phyloP scores from a whole-genome alignment of 2,797 vertebrate species.

The Phalanger gymnotis region DNA sequence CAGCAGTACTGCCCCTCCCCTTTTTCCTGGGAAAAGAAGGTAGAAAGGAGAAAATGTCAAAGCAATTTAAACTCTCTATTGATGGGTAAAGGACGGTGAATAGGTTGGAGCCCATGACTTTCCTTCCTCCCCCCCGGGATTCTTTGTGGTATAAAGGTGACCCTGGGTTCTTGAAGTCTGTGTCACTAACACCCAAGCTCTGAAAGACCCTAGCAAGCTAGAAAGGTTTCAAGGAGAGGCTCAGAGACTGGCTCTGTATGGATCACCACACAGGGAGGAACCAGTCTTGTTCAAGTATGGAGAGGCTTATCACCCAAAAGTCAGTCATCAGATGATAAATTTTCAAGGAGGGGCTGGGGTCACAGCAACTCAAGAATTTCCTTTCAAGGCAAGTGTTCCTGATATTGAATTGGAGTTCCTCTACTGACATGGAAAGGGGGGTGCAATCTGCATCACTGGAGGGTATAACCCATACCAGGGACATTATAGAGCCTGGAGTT shows the following conservation, averaged over 20 bases:
- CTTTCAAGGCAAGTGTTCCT: not conserved
- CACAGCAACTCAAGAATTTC: not conserved
- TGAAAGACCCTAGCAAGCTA: not conserved
- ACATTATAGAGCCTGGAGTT: not conserved
- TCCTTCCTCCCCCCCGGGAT: not conserved
- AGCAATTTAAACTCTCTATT: constrained; percentile 38
- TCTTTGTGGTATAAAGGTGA: not conserved
- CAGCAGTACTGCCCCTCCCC: constrained; percentile 16
- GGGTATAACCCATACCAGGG: not conserved
- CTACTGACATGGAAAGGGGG: not conserved
- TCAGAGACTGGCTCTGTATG: too few relatives aligned
- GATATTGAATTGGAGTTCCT: not conserved
- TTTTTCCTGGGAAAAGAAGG: constrained; percentile 32
- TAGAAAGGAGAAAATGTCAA: constrained; percentile 54
- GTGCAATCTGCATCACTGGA: not conserved
- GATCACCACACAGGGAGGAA: not conserved
- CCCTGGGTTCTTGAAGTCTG: not conserved
- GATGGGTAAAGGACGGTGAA: constrained; percentile 65
- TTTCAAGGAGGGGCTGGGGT: not conserved
- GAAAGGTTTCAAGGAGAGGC: not conserved
- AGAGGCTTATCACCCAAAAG: too few relatives aligned
- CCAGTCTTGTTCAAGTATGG: not conserved
- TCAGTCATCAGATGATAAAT: not conserved
- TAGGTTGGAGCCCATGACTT: constrained; percentile 28
- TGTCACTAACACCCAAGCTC: not conserved